Percentiles rank a stretch among this genome's conserved stretches.
phyloP scores from a whole-genome alignment of 2,113 vertebrate species.

The Atlantisia rogersi region DNA sequence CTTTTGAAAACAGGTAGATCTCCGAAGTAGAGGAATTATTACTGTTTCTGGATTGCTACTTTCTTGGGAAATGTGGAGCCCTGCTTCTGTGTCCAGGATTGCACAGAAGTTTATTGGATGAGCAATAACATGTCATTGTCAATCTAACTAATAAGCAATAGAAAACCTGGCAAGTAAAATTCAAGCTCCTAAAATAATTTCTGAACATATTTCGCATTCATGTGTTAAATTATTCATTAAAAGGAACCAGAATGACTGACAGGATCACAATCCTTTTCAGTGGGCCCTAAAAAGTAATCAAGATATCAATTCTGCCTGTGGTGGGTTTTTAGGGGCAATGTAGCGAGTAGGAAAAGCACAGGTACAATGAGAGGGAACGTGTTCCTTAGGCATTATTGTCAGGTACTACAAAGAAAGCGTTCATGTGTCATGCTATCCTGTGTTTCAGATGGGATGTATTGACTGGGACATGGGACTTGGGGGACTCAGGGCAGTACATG shows the following conservation, averaged over 20 bases:
- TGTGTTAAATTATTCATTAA: conserved; percentile 31
- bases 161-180: conserved; percentile 10
- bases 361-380: not conserved
- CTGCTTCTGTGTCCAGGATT: not conserved
- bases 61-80: conserved; percentile 6
- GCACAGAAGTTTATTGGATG: not conserved
- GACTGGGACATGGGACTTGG: not conserved
- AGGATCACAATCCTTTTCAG: not conserved
- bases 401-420: not conserved
- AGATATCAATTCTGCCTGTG: not conserved
- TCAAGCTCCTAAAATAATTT: not conserved
- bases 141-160: not conserved
- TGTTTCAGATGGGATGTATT: not conserved
- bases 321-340: not conserved
- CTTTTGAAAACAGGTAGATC: not conserved
- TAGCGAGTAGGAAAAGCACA: not conserved
- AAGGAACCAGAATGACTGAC: not conserved
- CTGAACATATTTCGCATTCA: not conserved
- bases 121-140: conserved; percentile 36
- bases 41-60: conserved; percentile 27
- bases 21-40: conserved; percentile 49
- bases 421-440: rapidly evolving
- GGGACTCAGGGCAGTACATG: not conserved
- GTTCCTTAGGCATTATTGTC: not conserved
- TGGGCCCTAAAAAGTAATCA: not conserved